phyloP scores from a whole-genome alignment of 2,888 invertebrate species.

The Agonopterix subpropinquella region DNA sequence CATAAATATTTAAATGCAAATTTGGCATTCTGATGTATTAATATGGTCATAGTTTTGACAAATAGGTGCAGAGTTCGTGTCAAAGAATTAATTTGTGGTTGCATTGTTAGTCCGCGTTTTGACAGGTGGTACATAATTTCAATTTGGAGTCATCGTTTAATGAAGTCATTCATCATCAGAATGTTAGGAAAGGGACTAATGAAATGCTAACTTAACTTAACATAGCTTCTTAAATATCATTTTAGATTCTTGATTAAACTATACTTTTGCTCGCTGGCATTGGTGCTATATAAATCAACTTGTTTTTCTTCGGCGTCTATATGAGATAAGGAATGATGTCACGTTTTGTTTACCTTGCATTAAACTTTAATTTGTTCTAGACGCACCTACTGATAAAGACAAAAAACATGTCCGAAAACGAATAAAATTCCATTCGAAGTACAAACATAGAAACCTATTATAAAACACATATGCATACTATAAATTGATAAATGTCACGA shows the following conservation, averaged over 20 bases:
- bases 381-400: conserved; percentile 7
- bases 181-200: too few species aligned
- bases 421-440: too few species aligned
- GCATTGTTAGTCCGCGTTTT: conserved; percentile 13
- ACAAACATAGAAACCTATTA: too few species aligned
- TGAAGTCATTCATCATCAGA: too few species aligned
- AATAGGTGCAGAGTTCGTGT: conserved; percentile 41
- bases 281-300: background rate
- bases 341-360: conserved; percentile 4
- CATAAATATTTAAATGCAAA: conserved; percentile 67
- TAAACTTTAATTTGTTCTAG: conserved; percentile 6
- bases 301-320: conserved; percentile 3
- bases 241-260: too few species aligned
- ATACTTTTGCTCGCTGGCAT: too few species aligned
- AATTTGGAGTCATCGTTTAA: background rate
- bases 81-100: conserved; percentile 38
- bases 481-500: too few species aligned
- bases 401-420: background rate
- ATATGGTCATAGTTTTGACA: conserved; percentile 59
- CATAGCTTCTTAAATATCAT: too few species aligned
- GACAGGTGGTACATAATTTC: conserved; percentile 14
- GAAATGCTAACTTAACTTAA: too few species aligned
- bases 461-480: too few species aligned
- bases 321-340: conserved; percentile 9
- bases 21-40: conserved; percentile 57